Percentiles rank a stretch among this genome's conserved stretches.
Conservation (phyloP, 2,888 invertebrate genomes). For the Cheiracanthium punctorium region DNA sequence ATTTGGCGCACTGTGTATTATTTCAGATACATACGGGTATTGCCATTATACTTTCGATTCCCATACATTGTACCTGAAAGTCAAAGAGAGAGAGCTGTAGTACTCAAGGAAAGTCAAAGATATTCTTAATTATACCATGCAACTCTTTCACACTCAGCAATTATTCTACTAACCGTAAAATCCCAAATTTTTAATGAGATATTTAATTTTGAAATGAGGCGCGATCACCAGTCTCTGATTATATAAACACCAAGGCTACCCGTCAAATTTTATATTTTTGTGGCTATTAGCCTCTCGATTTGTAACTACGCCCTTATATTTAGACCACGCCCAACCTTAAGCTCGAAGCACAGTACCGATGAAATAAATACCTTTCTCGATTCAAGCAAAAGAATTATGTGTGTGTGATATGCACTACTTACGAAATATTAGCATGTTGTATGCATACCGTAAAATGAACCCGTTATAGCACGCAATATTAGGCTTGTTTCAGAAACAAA, state of each 20-base stretch:
- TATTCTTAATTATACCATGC: too few relatives aligned
- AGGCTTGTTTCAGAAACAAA: background rate
- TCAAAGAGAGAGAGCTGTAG: too few relatives aligned
- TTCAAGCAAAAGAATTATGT: background rate
- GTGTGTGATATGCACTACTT: background rate
- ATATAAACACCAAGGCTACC: background rate
- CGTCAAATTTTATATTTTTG: constrained; percentile 8
- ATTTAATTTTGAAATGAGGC: background rate
- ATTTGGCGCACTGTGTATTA: too few relatives aligned
- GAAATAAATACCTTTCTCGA: background rate
- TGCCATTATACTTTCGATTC: too few relatives aligned
- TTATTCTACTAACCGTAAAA: background rate
- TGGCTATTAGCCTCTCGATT: constrained; percentile 2
- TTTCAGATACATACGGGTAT: too few relatives aligned
- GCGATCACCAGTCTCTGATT: background rate
- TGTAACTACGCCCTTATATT: constrained; percentile 52
- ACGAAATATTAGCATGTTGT: background rate
- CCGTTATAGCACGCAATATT: background rate
- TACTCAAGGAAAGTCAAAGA: too few relatives aligned
- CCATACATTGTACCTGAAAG: too few relatives aligned
- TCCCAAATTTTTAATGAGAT: background rate
- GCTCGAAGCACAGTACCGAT: background rate
- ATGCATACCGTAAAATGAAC: background rate
- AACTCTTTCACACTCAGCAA: background rate
- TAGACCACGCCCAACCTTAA: constrained; percentile 31